These are phyloP conservation scores for Pectinophora gossypiella DNA, from an alignment of 1,140 invertebrate species.

Conservation along the genomic window DNA sequence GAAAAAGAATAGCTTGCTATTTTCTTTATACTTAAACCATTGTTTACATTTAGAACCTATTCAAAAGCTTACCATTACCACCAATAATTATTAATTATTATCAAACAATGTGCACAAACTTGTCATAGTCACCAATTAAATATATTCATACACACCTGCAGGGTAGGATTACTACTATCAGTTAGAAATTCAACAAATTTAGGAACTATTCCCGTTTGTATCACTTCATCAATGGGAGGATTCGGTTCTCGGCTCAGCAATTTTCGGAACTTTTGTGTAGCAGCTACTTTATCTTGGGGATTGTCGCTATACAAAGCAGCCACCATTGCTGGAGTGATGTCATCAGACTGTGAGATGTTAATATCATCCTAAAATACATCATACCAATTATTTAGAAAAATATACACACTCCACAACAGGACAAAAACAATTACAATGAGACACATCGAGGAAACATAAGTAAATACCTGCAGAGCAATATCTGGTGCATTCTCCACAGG, in stretches of 20 bases:
- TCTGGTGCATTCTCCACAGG: conserved; percentile 56
- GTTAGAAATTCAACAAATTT: conserved; percentile 96
- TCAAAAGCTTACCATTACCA: no score
- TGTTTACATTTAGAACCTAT: no score
- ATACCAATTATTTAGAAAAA: no score
- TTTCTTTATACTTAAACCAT: no score
- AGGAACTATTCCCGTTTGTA: conserved; percentile 96
- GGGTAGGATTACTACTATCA: conserved; percentile 87
- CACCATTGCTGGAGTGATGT: conserved; percentile 88
- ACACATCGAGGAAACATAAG: neutral
- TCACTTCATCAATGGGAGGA: conserved; percentile 99
- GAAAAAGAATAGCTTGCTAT: no score
- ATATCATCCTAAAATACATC: conserved; percentile 46
- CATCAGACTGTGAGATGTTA: conserved; percentile 46
- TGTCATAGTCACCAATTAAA: no score
- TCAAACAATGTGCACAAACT: no score
- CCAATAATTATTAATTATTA: no score
- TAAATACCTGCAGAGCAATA: conserved; percentile 42
- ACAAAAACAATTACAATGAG: no score
- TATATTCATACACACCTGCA: conserved; percentile 81
- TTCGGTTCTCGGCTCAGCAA: conserved; percentile 96
- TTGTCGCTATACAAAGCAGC: conserved; percentile 89
- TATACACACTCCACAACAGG: no score
- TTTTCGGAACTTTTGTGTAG: conserved; percentile 97
- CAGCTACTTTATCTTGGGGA: conserved; percentile 87